These are phyloP conservation scores for Gopherus flavomarginatus DNA, from an alignment of 2,113 vertebrate species.

Conservation along the genomic window DNA sequence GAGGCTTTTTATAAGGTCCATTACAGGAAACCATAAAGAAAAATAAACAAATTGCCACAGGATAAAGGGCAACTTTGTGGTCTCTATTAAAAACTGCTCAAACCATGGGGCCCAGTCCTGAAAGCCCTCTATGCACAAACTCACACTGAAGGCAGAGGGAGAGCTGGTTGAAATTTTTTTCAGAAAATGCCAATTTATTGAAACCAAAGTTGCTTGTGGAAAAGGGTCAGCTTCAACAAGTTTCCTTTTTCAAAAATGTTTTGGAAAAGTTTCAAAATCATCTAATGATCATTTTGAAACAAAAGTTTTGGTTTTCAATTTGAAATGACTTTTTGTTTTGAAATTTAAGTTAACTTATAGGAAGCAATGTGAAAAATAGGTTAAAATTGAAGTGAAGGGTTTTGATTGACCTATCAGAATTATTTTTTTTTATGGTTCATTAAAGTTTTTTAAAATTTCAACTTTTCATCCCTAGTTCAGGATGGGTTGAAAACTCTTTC, in stretches of 20 bases:
- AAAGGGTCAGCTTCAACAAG: neutral
- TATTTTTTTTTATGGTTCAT: neutral
- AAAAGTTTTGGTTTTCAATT: constrained; percentile 25
- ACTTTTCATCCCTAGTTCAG: neutral
- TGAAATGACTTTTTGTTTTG: neutral
- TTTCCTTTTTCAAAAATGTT: neutral
- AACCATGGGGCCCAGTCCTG: neutral
- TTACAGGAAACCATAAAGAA: neutral
- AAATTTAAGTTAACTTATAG: neutral
- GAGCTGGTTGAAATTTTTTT: neutral
- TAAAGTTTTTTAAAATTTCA: neutral
- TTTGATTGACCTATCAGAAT: neutral
- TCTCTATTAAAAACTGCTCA: neutral
- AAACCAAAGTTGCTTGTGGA: neutral
- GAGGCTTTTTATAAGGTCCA: neutral
- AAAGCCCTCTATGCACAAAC: neutral
- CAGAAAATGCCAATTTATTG: neutral
- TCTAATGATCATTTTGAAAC: neutral
- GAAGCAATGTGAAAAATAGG: neutral
- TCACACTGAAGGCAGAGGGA: neutral
- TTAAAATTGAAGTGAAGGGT: neutral
- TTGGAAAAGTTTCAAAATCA: neutral
- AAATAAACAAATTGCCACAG: neutral
- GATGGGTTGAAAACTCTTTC: neutral
- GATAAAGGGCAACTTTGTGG: neutral